phyloP scores from a whole-genome alignment of 1,140 invertebrate genomes.

The Drosophila micromelanica region DNA sequence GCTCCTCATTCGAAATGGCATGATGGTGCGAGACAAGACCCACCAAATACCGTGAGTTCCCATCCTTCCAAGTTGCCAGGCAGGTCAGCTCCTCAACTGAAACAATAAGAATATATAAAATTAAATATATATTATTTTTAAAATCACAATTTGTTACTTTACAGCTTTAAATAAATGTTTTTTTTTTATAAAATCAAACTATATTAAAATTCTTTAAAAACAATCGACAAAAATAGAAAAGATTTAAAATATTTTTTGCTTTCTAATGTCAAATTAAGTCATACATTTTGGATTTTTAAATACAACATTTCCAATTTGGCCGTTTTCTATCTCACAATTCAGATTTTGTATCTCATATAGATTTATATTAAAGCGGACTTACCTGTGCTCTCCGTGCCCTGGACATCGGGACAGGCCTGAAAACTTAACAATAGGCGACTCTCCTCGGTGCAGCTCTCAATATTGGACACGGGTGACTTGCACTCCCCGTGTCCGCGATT shows the following conservation, averaged over 20 bases:
- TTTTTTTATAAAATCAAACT: too few relatives aligned
- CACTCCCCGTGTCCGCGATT: constrained; percentile 93
- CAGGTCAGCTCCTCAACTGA: constrained; percentile 94
- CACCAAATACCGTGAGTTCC: constrained; percentile 93
- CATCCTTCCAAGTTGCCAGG: constrained; percentile 94
- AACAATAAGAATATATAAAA: constrained; percentile 29
- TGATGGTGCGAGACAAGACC: constrained; percentile 91
- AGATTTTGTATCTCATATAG: background rate
- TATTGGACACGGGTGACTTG: constrained; percentile 91
- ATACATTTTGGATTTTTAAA: too few relatives aligned
- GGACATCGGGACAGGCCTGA: constrained; percentile 95
- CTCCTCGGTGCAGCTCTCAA: constrained; percentile 95
- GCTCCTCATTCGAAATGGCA: constrained; percentile 94
- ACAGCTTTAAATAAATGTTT: too few relatives aligned
- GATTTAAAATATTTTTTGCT: too few relatives aligned
- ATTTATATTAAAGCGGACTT: constrained; percentile 55
- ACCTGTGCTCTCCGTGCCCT: constrained; percentile 93
- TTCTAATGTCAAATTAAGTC: too few relatives aligned
- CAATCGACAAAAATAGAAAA: too few relatives aligned
- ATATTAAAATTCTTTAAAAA: too few relatives aligned
- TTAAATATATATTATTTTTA: too few relatives aligned
- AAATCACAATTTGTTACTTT: too few relatives aligned
- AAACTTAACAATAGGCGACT: constrained; percentile 93
- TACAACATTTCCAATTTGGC: too few relatives aligned
- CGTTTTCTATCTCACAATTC: too few relatives aligned